phyloP scores from a whole-genome alignment of 2,797 vertebrate species.

The Acipenser oxyrinchus region DNA sequence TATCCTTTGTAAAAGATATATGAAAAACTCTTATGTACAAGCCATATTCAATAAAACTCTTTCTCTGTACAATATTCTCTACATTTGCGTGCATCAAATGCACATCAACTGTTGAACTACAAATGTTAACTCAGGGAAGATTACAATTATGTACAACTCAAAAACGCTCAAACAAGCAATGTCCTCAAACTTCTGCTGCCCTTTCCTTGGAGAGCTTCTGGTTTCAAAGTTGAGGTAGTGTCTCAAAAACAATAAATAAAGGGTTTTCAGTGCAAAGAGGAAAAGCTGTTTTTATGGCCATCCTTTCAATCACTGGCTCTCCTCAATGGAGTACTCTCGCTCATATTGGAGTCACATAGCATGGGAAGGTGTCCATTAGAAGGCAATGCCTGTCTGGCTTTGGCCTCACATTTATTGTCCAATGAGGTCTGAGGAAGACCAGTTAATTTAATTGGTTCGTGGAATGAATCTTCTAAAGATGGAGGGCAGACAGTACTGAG shows the following conservation, averaged over 20 bases:
- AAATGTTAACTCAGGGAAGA: conserved; percentile 73
- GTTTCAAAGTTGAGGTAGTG: conserved; percentile 76
- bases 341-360: conserved; percentile 24
- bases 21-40: conserved; percentile 98
- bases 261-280: conserved; percentile 78
- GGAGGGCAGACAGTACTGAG: conserved; percentile 34
- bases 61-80: conserved; percentile 71
- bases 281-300: conserved; percentile 26
- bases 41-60: conserved; percentile 74
- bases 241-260: conserved; percentile 35
- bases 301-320: conserved; percentile 58
- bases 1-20: conserved; percentile 94
- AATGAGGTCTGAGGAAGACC: conserved; percentile 27
- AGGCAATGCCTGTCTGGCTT: conserved; percentile 65
- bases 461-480: conserved; percentile 46
- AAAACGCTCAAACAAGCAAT: conserved; percentile 71
- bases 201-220: conserved; percentile 33
- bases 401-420: conserved; percentile 49
- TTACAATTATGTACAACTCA: conserved; percentile 72
- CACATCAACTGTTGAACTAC: conserved; percentile 74
- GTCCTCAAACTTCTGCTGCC: conserved; percentile 69
- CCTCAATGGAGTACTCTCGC: conserved; percentile 47
- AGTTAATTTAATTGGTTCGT: conserved; percentile 53
- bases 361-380: conserved; percentile 60
- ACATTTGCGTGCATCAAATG: conserved; percentile 85